phyloP scores from a whole-genome alignment of 2,113 vertebrate genomes.

The Conger conger region DNA sequence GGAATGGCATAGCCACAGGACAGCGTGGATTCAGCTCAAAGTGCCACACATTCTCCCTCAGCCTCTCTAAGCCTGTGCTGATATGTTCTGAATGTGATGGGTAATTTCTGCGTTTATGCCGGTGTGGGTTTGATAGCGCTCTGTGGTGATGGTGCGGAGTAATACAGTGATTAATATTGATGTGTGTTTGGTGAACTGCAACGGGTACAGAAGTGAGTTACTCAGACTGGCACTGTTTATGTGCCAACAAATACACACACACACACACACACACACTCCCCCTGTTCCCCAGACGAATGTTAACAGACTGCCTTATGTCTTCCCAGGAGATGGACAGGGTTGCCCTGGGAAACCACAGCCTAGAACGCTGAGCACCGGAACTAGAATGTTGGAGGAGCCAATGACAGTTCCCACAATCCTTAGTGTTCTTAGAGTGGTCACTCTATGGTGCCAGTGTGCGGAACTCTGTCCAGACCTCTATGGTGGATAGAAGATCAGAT shows the following conservation, averaged over 20 bases:
- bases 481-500: not conserved
- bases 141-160: no score
- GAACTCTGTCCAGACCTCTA: constrained; percentile 20
- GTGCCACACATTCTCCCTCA: not conserved
- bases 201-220: not conserved
- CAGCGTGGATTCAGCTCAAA: not conserved
- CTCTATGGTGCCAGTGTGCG: constrained; percentile 41
- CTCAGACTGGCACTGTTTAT: constrained; percentile 4
- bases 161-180: not conserved
- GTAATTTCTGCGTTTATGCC: not conserved
- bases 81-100: not conserved
- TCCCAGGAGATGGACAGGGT: constrained; percentile 73
- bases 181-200: not conserved
- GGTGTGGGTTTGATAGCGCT: not conserved
- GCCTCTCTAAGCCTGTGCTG: not conserved
- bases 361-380: constrained; percentile 52
- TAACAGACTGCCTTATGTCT: constrained; percentile 67
- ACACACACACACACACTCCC: constrained; percentile 5
- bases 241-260: not conserved
- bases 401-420: constrained; percentile 47
- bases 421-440: constrained; percentile 48
- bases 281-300: not conserved
- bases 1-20: constrained; percentile 8
- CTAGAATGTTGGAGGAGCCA: constrained; percentile 45
- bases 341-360: constrained; percentile 61